A percentile compares a stretch with the other conserved stretches of the same genome.
Conservation (phyloP, 2,113 vertebrate species). For the Melanerpes aurifrons region DNA sequence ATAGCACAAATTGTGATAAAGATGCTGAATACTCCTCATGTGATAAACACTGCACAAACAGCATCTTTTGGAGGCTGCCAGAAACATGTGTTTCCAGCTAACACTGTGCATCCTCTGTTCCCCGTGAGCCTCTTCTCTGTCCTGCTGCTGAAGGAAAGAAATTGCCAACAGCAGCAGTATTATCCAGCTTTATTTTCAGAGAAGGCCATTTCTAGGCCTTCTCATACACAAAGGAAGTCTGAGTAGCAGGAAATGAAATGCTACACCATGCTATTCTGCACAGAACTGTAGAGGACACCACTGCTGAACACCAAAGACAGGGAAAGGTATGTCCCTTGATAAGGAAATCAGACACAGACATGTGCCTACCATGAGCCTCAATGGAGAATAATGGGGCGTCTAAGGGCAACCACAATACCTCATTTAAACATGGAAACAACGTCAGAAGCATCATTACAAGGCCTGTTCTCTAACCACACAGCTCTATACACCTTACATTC, state of each 20-base stretch:
- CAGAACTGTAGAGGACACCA: background rate
- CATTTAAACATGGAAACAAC: background rate
- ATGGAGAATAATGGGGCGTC: background rate
- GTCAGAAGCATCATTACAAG: background rate
- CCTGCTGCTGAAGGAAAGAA: background rate
- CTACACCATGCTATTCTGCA: background rate
- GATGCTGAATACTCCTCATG: background rate
- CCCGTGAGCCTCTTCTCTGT: background rate
- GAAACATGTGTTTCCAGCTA: background rate
- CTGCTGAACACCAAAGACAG: background rate
- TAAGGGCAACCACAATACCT: rapidly evolving
- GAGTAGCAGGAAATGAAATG: background rate
- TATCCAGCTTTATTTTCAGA: background rate
- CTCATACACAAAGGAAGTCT: background rate
- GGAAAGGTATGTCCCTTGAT: background rate
- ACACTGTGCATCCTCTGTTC: background rate
- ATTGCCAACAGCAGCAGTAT: background rate
- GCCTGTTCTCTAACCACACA: background rate
- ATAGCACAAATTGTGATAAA: background rate
- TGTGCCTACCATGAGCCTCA: background rate
- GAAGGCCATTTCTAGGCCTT: background rate
- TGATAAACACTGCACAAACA: background rate
- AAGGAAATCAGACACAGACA: background rate
- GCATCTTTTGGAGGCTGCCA: background rate
- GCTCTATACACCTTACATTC: background rate